Evolutionary conservation across 2,113 vertebrate genomes (phyloP), one percentile per base, ranked within the genome.

Genomic region (Athene cunicularia): DNA sequence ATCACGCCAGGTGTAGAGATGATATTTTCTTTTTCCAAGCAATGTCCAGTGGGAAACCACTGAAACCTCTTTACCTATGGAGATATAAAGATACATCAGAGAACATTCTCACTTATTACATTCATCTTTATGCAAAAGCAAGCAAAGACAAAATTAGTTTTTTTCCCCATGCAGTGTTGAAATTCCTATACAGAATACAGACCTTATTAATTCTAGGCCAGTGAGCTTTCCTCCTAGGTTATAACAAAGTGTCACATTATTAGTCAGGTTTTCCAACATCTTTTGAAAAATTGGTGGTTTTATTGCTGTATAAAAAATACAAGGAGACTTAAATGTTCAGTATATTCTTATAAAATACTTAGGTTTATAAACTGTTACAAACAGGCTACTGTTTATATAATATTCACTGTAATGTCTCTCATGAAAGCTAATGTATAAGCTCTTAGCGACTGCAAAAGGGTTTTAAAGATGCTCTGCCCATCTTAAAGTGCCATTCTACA

Each of bases 311-410:
- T 95, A 89, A 94, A 97, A 97, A 96, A 97, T 89, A 96, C 75
- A 96, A 88, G 90, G 84, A 39, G 0, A 96, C 88, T 96, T 98
- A 98, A 97, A 97, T 80, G 93, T 89, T 97, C 95, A 60, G 86
- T 91, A 95, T 94, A 96, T 96, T 95, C 96, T 97, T 95, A 98
- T 97, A 95, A 98, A 98, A 97, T 97, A 97, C 97, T 98, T 94
- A 98, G 73, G 83, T 94, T 94, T 95, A 94, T 96, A 96, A 97
- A 97, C 95, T 93, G 97, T 96, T 96, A 95, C 95, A 96, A 97
- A 96, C 81, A 90, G 92, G 81, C 90, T 82, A 62, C 49, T 81
- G 88, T 97, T 97, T 97, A 97, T 96, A 96, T 80, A 97, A 97
- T 94, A 97, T 97, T 94, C 96, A 95, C 79, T 94, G 84, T 90